Conservation (phyloP, 2,888 invertebrate genomes). For the Drosophila birchii region DNA sequence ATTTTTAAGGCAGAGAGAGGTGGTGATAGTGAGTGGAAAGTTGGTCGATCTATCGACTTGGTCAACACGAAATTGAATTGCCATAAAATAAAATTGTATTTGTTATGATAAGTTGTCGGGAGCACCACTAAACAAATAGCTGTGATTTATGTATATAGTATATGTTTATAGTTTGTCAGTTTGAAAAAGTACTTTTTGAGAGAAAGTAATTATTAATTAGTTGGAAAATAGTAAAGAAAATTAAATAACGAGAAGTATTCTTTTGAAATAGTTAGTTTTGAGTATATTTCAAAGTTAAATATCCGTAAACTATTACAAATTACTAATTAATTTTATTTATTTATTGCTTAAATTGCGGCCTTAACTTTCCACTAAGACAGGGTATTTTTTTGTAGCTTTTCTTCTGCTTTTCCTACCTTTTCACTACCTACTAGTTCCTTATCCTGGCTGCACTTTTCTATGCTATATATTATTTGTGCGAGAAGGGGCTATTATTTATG, state of each 20-base stretch:
- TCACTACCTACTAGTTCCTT: not conserved
- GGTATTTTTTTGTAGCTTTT: not conserved
- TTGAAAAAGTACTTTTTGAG: not conserved
- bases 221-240: not conserved
- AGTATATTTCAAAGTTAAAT: too few species aligned
- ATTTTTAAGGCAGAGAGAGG: conserved; percentile 22
- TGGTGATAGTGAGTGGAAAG: conserved; percentile 9
- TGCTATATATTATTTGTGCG: conserved; percentile 27
- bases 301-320: too few species aligned
- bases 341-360: not conserved
- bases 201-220: conserved; percentile 16
- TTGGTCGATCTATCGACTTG: conserved; percentile 22
- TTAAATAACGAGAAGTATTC: not conserved
- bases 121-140: not conserved
- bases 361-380: not conserved
- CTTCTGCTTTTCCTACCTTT: not conserved
- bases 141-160: conserved; percentile 6
- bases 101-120: conserved; percentile 13
- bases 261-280: not conserved
- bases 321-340: too few species aligned
- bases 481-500: conserved; percentile 53
- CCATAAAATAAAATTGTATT: conserved; percentile 20
- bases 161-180: not conserved
- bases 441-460: conserved; percentile 31
- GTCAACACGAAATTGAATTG: conserved; percentile 28